Percentiles rank a stretch among this genome's conserved stretches.
These are phyloP conservation scores for Psettodes erumei DNA, from an alignment of 2,113 vertebrate genomes.

Conservation along the genomic window DNA sequence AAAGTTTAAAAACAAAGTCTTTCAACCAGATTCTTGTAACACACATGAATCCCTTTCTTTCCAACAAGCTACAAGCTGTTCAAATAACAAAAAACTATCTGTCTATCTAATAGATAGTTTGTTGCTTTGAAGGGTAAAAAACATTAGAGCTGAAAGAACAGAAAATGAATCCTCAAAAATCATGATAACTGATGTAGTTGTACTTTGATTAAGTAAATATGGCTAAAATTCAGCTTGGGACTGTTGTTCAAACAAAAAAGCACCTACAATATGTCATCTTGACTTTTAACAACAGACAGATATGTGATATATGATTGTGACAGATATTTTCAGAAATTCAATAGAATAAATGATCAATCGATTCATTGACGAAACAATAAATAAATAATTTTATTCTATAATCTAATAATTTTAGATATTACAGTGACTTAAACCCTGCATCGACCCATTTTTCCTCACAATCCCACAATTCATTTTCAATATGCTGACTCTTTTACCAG, in stretches of 20 bases:
- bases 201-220: background rate
- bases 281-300: too few species aligned
- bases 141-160: background rate
- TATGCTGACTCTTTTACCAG: background rate
- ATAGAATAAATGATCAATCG: too few species aligned
- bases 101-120: background rate
- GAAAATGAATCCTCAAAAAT: background rate
- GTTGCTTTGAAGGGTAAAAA: background rate
- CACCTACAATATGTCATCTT: too few species aligned
- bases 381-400: too few species aligned
- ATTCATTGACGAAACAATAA: too few species aligned
- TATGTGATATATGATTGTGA: too few species aligned
- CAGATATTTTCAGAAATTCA: too few species aligned
- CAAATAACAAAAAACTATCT: background rate
- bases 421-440: background rate
- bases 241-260: too few species aligned
- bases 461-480: background rate
- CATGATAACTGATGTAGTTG: background rate
- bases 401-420: too few species aligned
- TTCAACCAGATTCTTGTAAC: background rate
- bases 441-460: background rate
- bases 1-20: too few species aligned
- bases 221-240: too few species aligned
- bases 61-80: background rate
- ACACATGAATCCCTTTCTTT: background rate